Percentiles rank a stretch among this genome's conserved stretches.
These are phyloP conservation scores for Lithosia quadra DNA, from an alignment of 2,888 invertebrate species.

Conservation along the genomic window DNA sequence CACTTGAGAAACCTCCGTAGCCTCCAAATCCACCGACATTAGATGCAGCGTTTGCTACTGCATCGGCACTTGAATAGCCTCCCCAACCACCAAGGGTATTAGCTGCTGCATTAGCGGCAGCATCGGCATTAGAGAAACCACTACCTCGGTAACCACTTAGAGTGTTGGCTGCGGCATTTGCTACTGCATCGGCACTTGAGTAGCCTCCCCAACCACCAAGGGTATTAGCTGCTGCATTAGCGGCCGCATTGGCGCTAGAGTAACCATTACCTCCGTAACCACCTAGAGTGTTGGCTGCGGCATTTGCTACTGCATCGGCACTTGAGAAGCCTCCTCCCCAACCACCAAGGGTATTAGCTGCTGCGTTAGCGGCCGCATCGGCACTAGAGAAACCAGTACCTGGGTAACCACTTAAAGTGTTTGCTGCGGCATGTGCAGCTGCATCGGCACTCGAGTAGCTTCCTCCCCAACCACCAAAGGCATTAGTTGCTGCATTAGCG, in stretches of 20 bases:
- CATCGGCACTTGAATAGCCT: slow-evolving; percentile 17
- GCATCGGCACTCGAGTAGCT: slow-evolving; percentile 8
- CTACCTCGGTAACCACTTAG: neutral
- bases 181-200: slow-evolving; percentile 15
- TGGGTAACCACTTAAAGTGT: neutral
- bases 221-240: neutral
- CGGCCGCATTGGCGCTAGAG: slow-evolving; percentile 14
- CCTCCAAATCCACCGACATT: neutral
- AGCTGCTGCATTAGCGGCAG: slow-evolving; percentile 3
- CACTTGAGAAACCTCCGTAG: slow-evolving; percentile 1
- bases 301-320: neutral
- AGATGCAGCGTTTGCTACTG: neutral
- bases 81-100: neutral
- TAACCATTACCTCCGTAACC: neutral
- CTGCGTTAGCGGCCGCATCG: slow-evolving; percentile 31
- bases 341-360: slow-evolving; percentile 1
- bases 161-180: neutral
- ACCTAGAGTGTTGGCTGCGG: slow-evolving; percentile 3
- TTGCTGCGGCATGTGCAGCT: slow-evolving; percentile 1
- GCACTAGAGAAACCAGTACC: slow-evolving; percentile 26
- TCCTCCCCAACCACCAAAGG: slow-evolving; percentile 5
- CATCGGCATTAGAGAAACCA: slow-evolving; percentile 7
- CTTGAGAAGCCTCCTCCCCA: slow-evolving; percentile 20
- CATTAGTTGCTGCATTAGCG: slow-evolving; percentile 10
- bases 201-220: slow-evolving; percentile 19